Conservation (phyloP, 2,888 invertebrate species). For the Trichopria drosophilae region DNA sequence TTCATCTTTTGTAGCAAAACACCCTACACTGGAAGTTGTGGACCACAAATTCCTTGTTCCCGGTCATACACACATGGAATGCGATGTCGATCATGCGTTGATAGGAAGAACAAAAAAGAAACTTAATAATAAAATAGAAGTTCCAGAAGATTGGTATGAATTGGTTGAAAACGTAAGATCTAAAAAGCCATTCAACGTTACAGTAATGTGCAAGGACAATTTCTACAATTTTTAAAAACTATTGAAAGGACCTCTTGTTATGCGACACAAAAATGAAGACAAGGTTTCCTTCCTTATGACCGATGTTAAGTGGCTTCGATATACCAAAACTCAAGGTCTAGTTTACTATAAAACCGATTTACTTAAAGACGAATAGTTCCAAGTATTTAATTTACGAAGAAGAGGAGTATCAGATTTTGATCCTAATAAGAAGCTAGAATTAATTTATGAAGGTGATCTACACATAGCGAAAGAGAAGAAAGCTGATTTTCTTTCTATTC, state of each 20-base stretch:
- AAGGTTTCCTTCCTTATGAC: constrained; percentile 16
- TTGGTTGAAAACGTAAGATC: constrained; percentile 7
- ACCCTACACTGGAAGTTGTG: constrained; percentile 17
- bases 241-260: neutral
- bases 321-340: constrained; percentile 12
- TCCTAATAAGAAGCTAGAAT: neutral
- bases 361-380: constrained; percentile 6
- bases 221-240: constrained; percentile 22
- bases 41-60: constrained; percentile 26
- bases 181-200: constrained; percentile 16
- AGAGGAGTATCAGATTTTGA: neutral
- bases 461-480: constrained; percentile 10
- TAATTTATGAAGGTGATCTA: neutral
- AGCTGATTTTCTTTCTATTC: constrained; percentile 2
- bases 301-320: constrained; percentile 12
- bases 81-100: constrained; percentile 16
- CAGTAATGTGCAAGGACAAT: neutral
- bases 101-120: constrained; percentile 18
- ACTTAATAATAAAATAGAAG: constrained; percentile 7
- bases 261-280: neutral
- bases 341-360: constrained; percentile 20
- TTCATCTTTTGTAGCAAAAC: constrained; percentile 21
- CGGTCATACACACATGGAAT: constrained; percentile 25
- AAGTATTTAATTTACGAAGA: constrained; percentile 4
- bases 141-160: constrained; percentile 24